Conservation (phyloP, 2,113 vertebrate genomes). For the Entomyzon cyanotis region DNA sequence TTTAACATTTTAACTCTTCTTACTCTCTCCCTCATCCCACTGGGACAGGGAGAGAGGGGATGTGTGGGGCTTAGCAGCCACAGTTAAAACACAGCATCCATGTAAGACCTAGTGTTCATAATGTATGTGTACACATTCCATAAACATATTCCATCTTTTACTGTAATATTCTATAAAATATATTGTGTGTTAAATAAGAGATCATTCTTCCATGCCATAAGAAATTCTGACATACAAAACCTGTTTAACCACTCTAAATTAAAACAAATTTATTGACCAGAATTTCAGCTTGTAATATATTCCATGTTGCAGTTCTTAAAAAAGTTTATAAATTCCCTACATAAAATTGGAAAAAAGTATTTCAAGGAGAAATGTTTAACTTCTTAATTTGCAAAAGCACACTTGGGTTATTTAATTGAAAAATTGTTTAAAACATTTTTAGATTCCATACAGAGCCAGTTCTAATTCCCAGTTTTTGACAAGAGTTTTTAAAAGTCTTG, state of each 20-base stretch:
- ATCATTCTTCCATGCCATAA: not conserved
- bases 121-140: not conserved
- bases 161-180: not conserved
- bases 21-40: not conserved
- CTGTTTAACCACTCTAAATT: not conserved
- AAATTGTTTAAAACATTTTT: not conserved
- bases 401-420: not conserved
- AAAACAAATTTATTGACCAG: not conserved
- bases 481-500: not conserved
- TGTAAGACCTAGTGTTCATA: not conserved
- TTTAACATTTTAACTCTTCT: not conserved
- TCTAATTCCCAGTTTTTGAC: not conserved
- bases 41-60: fast-evolving
- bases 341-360: not conserved
- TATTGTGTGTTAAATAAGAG: not conserved
- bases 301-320: not conserved
- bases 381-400: not conserved
- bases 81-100: not conserved
- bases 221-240: not conserved
- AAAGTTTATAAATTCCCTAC: not conserved
- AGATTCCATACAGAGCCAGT: not conserved
- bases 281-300: not conserved
- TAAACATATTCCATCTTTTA: not conserved
- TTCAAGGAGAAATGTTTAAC: not conserved
- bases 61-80: not conserved